phyloP scores from a whole-genome alignment of 2,888 invertebrate species.

The Nasonovia ribisnigri region DNA sequence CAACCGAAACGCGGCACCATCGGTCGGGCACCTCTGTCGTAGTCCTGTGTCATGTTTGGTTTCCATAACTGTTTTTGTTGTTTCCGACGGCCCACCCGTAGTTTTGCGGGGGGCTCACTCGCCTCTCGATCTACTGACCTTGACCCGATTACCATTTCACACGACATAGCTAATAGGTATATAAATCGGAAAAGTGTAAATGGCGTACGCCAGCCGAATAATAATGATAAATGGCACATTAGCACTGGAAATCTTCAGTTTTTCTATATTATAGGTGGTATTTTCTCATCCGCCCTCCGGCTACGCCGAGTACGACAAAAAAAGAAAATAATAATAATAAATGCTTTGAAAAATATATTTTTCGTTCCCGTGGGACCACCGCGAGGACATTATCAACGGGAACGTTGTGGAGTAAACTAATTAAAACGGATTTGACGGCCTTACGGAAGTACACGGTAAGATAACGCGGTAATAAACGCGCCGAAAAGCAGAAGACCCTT shows the following conservation, averaged over 20 bases:
- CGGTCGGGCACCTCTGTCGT: background rate
- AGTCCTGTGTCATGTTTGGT: background rate
- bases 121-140: background rate
- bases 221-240: background rate
- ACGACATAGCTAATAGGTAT: background rate
- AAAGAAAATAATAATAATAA: background rate
- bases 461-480: background rate
- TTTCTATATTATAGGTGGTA: background rate
- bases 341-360: background rate
- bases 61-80: background rate
- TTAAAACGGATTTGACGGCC: background rate
- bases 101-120: background rate
- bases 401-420: background rate
- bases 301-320: background rate
- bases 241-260: background rate
- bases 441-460: background rate
- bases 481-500: background rate
- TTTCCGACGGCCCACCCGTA: background rate
- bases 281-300: background rate
- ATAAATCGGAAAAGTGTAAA: background rate
- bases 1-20: background rate
- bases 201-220: background rate
- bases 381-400: background rate
- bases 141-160: background rate
- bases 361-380: background rate